Percentiles rank a stretch among this genome's conserved stretches.
Evolutionary conservation across 2,113 vertebrate genomes (phyloP).

Genomic region (Rhizomys pruinosus): DNA sequence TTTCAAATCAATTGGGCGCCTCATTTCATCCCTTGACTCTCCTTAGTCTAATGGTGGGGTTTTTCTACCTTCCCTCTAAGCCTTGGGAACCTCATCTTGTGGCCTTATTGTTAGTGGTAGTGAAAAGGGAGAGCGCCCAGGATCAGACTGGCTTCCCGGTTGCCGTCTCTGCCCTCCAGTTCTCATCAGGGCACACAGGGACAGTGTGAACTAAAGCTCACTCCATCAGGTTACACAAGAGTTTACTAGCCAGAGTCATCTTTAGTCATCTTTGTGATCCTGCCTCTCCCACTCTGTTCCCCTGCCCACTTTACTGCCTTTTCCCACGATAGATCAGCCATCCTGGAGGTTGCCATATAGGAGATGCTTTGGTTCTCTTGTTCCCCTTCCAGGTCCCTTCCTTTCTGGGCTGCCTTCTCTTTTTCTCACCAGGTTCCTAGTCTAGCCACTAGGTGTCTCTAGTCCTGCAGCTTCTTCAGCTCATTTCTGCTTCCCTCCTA

Average conservation of each 20-base stretch:
- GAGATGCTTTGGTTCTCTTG: not conserved
- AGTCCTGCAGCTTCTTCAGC: not conserved
- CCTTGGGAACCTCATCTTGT: slow-evolving; percentile 58
- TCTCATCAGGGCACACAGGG: slow-evolving; percentile 36
- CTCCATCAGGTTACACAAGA: slow-evolving; percentile 32
- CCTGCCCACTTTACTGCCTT: not conserved
- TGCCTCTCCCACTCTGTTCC: not conserved
- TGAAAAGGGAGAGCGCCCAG: not conserved
- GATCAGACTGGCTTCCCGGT: slow-evolving; percentile 16
- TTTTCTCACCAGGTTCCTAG: not conserved
- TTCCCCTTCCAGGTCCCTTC: not conserved
- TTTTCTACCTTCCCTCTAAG: slow-evolving; percentile 33
- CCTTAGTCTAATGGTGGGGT: not conserved
- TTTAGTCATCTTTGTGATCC: slow-evolving; percentile 14
- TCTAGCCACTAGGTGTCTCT: not conserved
- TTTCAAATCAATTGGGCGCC: slow-evolving; percentile 65
- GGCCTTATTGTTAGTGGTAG: slow-evolving; percentile 66
- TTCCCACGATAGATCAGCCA: not conserved
- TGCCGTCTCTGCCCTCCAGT: not conserved
- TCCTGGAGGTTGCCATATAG: not conserved
- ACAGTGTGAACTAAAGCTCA: not conserved
- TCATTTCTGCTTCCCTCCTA: not conserved
- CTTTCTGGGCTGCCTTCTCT: not conserved
- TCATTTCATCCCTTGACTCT: slow-evolving; percentile 64
- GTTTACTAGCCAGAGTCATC: slow-evolving; percentile 59